Base-by-base conservation (phyloP, 2,888 invertebrate species). In the Brachynemurus nebulosus region DNA sequence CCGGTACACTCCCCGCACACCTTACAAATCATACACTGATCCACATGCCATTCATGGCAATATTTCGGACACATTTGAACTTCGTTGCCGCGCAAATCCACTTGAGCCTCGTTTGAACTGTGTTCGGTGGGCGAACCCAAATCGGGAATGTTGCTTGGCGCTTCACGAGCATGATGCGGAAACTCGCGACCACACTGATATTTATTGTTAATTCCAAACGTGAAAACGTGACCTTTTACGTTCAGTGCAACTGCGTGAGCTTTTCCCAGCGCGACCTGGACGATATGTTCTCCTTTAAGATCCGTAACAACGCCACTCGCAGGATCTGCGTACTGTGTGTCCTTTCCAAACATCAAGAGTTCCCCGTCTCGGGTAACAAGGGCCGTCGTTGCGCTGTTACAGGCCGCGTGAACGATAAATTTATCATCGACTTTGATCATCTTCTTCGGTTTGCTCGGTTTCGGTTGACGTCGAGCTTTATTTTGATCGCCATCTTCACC, bases 121-220 rank as follows among this genome's bases (percentile, higher is more conserved):
- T 42, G 42, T 17, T 42, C 42, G 5, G 14, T 25, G 7, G 42
- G 42, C 5, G 42, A 42, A 16, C 21, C 20, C n/a, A 34, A 20
- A 12, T 42, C 42, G 19, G 34, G 60, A 21, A 37, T 27, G 35
- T 42, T 39, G 12, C 16, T 34, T 17, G 42, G 27, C 7, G 20
- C 42, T 60, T 78, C 78, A 61, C 72, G 73, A 12, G 68, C 67
- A 50, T 72, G 68, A n/a, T 66, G 60, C 30, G 71, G 68, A 57
- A 84, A 86, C 54, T 89, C 89, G 50, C 93, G 70, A 4, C 97
- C 97, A 65, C 97, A 97, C 60, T 97, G 97, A 1, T 93, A 93
- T 62, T 95, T 92, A 62, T 97, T 96, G 64, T 97, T 97, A 48
- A 96, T 85, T 4, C 97, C 97, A 64, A 96, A 95, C 0, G 96